Conservation (phyloP, 2,888 invertebrate genomes). For the Agrotis puta region DNA sequence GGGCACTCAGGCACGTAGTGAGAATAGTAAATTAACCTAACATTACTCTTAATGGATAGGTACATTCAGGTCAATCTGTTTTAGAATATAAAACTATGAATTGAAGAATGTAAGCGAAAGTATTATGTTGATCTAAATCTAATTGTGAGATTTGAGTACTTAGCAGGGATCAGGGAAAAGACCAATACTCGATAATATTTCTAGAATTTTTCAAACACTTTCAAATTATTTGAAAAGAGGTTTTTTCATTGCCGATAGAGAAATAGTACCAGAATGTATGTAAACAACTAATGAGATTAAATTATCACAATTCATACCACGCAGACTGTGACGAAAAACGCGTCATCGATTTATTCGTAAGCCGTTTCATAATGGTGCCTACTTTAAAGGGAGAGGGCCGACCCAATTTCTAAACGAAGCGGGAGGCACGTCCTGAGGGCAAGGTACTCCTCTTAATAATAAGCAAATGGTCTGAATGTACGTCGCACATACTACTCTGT, state of each 20-base stretch:
- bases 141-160: background rate
- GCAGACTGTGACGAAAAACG: constrained; percentile 61
- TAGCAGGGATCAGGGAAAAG: background rate
- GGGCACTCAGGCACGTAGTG: background rate
- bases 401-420: constrained; percentile 83
- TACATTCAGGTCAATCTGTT: background rate
- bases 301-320: constrained; percentile 16
- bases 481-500: constrained; percentile 58
- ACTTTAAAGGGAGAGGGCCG: constrained; percentile 74
- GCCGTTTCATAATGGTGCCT: constrained; percentile 76
- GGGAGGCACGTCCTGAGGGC: constrained; percentile 82
- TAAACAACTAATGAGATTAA: background rate
- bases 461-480: constrained; percentile 74
- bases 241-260: background rate
- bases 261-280: background rate
- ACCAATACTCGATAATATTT: background rate
- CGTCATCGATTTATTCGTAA: constrained; percentile 75
- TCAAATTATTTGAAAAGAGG: background rate
- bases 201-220: no score
- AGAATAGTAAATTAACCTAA: constrained; percentile 2
- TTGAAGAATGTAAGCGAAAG: background rate
- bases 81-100: background rate
- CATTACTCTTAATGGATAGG: background rate
- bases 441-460: constrained; percentile 74
- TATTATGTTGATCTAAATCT: background rate